phyloP scores from a whole-genome alignment of 2,113 vertebrate species.

The Himantopus leucocephalus region DNA sequence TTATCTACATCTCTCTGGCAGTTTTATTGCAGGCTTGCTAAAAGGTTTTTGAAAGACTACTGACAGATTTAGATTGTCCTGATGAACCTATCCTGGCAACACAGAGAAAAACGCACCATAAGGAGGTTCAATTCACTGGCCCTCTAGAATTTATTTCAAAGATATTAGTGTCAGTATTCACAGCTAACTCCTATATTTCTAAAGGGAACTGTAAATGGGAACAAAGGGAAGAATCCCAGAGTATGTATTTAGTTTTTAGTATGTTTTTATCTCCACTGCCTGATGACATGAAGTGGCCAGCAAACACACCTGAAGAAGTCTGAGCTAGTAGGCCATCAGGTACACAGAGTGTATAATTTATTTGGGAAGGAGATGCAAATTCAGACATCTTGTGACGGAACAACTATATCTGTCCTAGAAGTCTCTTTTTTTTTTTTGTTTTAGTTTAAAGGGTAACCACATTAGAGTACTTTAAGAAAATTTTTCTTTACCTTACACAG shows the following conservation, averaged over 20 bases:
- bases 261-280: background rate
- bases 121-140: background rate
- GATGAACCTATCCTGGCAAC: background rate
- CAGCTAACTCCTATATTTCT: background rate
- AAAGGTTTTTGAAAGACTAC: background rate
- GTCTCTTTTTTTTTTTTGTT: no score
- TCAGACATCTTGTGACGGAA: background rate
- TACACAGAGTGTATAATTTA: background rate
- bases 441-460: no score
- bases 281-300: background rate
- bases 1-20: background rate
- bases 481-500: no score
- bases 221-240: background rate
- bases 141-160: background rate
- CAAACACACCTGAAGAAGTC: background rate
- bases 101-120: background rate
- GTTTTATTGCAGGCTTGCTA: background rate
- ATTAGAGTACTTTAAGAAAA: no score
- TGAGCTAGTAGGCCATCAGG: background rate
- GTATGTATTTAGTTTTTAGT: background rate
- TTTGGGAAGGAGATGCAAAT: background rate
- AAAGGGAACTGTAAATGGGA: background rate
- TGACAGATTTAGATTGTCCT: background rate
- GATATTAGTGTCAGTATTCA: background rate
- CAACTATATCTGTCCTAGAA: no score